A percentile compares a stretch with the other conserved stretches of the same genome.
Conservation (phyloP, 1,140 invertebrate species). For the Monochamus saltuarius region DNA sequence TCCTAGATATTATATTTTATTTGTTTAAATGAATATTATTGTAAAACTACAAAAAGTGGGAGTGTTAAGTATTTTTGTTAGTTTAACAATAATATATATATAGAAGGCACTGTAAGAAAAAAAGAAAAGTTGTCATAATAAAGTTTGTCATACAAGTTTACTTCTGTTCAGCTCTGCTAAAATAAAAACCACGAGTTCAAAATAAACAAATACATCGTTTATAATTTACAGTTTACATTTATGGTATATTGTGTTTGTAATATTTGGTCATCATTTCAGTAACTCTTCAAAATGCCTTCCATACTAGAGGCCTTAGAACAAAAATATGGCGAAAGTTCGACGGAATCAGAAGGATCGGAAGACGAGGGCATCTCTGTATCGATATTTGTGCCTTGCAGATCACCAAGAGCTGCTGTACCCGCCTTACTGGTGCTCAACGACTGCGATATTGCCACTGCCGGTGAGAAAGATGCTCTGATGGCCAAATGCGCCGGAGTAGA, state of each 20-base stretch:
- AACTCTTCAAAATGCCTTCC: slow-evolving; percentile 68
- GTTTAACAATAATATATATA: no score
- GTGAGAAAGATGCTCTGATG: slow-evolving; percentile 73
- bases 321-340: slow-evolving; percentile 70
- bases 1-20: no score
- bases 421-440: slow-evolving; percentile 85
- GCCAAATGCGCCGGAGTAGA: slow-evolving; percentile 82
- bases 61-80: no score
- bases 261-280: slow-evolving; percentile 10
- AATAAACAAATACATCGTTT: no score
- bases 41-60: no score
- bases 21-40: no score
- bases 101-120: no score
- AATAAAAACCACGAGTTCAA: no score
- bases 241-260: not conserved
- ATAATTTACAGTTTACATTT: no score
- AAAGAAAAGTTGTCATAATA: no score
- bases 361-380: slow-evolving; percentile 65
- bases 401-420: slow-evolving; percentile 74
- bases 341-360: slow-evolving; percentile 60
- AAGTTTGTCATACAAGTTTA: no score
- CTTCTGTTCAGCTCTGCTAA: no score
- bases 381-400: slow-evolving; percentile 80
- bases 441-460: slow-evolving; percentile 82
- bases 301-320: slow-evolving; percentile 80